Base-by-base conservation (phyloP, 2,797 vertebrate genomes). In the Neosalanx taihuensis region DNA sequence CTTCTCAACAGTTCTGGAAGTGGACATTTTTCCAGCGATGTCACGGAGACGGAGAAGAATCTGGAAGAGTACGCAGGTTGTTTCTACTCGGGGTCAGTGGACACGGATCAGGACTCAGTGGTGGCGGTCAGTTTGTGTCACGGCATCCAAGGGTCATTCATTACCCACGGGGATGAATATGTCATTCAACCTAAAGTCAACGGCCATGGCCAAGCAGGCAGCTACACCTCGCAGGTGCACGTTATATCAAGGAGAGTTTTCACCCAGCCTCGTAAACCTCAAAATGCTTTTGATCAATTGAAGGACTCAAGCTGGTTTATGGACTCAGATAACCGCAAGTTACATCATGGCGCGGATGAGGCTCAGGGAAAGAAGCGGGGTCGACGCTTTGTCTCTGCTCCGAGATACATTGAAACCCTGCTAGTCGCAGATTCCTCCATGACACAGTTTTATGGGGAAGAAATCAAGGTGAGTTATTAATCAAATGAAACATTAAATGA, bases 401-500 rank as follows among this genome's bases (percentile, higher is more conserved):
- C 93, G 20, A 91, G 93, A 10, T 95, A 89, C 70, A 91, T 95
- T 85, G 94, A 95, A 87, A 94, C 93, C 12, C 81, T 95, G 81
- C 84, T 95, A 69, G 94, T 95, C 75, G 94, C 94, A 0, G 94
- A 95, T 9, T 83, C 87, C 1, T 93, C 94, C 70, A 95, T 95
- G 94, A 88, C 87, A 61, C 82, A 78, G 0, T 95, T 95, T 86
- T 94, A 95, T 46, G 92, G 93, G 6, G 83, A 90, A 10, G 91
- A 94, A 26, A 87, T 95, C 73, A 91, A 92, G 94, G 94, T 95
- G 67, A 69, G 67, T 26, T 91, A 77, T 20, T 0, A 30, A 2
- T 51, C 18, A n/a, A n/a, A 18, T n/a, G 18, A n/a, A 17, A n/a
- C 18, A 6, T 4, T 18, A 17, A 3, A 17, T 53, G 51, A 17